These are phyloP conservation scores for Villa cingulata DNA, from an alignment of 2,888 invertebrate genomes.

Conservation along the genomic window DNA sequence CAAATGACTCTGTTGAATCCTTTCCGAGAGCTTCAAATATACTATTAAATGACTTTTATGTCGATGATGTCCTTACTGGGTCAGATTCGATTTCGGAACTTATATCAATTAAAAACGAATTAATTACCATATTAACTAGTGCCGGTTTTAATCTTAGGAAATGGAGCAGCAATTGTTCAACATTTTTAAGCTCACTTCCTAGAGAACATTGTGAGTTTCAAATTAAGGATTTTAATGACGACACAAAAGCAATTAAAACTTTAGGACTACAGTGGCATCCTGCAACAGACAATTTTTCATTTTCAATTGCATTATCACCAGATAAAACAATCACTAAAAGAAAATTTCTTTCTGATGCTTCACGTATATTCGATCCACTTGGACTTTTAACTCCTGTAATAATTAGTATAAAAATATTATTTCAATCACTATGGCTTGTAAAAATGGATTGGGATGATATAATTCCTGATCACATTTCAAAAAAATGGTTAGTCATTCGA, in stretches of 20 bases:
- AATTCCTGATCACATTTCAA: not conserved
- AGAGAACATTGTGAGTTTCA: no score
- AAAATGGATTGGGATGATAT: not conserved
- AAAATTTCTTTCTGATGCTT: not conserved
- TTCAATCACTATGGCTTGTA: not conserved
- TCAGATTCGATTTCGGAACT: not conserved
- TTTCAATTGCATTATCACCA: not conserved
- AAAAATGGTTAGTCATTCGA: not conserved
- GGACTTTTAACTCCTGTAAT: not conserved
- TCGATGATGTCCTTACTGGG: slow-evolving; percentile 5
- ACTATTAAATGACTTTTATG: slow-evolving; percentile 1
- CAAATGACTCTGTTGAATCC: not conserved
- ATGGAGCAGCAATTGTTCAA: no score
- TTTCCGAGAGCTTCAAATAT: slow-evolving; percentile 2
- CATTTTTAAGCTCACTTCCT: no score
- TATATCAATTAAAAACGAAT: no score
- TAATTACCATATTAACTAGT: no score
- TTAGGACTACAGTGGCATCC: not conserved
- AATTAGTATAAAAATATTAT: not conserved
- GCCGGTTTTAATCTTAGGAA: no score
- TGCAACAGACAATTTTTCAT: not conserved
- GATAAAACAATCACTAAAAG: not conserved
- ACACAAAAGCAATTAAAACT: not conserved
- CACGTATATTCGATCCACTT: not conserved
- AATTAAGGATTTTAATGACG: not conserved